phyloP scores from a whole-genome alignment of 2,797 vertebrate species.

The Darevskia mixta region DNA sequence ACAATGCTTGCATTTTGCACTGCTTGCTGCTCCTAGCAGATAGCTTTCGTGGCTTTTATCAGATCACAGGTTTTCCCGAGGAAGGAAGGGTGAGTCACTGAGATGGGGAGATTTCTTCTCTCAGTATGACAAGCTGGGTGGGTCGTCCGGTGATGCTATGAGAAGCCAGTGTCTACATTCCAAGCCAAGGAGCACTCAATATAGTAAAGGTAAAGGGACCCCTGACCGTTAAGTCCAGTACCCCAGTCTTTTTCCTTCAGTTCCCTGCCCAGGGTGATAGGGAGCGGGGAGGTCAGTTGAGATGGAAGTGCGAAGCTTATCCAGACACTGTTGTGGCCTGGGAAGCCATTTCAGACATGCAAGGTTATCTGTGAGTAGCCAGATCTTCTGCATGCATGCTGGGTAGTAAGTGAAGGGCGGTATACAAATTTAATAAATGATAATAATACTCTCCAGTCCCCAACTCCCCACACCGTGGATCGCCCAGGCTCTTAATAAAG shows the following conservation, averaged over 20 bases:
- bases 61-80: slow-evolving; percentile 83
- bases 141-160: neutral
- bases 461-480: too few relatives aligned
- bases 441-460: too few relatives aligned
- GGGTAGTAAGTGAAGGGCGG: too few relatives aligned
- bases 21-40: slow-evolving; percentile 69
- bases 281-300: too few relatives aligned
- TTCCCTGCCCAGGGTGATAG: neutral
- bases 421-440: too few relatives aligned
- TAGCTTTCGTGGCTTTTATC: slow-evolving; percentile 75
- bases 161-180: rapidly evolving
- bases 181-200: neutral
- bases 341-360: neutral
- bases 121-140: slow-evolving; percentile 63
- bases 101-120: slow-evolving; percentile 71
- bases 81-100: slow-evolving; percentile 82
- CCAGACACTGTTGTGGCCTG: neutral
- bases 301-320: neutral
- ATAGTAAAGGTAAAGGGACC: too few relatives aligned
- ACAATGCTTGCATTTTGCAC: slow-evolving; percentile 42
- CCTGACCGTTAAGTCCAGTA: too few relatives aligned
- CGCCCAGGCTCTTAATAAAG: too few relatives aligned
- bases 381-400: neutral
- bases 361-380: neutral
- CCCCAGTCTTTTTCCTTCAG: neutral